phyloP scores from a whole-genome alignment of 2,888 invertebrate genomes.

The Amblyjoppa fuscipennis region DNA sequence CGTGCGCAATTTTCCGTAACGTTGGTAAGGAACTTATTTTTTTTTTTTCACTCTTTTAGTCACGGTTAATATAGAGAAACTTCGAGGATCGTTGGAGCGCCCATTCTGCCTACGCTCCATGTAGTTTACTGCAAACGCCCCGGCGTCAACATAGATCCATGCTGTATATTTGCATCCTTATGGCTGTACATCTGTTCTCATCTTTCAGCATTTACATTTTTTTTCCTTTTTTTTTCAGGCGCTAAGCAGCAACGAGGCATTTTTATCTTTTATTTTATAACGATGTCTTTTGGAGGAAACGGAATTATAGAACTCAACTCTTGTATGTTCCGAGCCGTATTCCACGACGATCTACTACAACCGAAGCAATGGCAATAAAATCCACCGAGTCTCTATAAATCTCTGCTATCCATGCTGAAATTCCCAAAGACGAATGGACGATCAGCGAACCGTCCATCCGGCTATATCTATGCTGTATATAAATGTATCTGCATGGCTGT shows the following conservation, averaged over 20 bases:
- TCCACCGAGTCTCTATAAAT: background rate
- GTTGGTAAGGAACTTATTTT: constrained; percentile 8
- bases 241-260: too few species aligned
- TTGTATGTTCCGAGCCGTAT: background rate
- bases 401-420: constrained; percentile 6
- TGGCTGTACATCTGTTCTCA: background rate
- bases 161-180: too few species aligned
- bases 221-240: too few species aligned
- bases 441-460: background rate
- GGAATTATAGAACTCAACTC: too few species aligned
- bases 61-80: constrained; percentile 22
- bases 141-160: too few species aligned
- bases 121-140: background rate
- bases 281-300: too few species aligned
- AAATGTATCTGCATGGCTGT: too few species aligned
- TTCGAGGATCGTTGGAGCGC: constrained; percentile 49
- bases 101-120: constrained; percentile 1
- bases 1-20: constrained; percentile 50
- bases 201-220: background rate
- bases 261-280: too few species aligned
- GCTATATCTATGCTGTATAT: too few species aligned
- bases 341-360: background rate
- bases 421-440: constrained; percentile 31
- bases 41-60: constrained; percentile 48
- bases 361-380: background rate